These are phyloP conservation scores for Odontamblyopus lacepedii DNA, from an alignment of 2,797 vertebrate genomes.

Conservation along the genomic window DNA sequence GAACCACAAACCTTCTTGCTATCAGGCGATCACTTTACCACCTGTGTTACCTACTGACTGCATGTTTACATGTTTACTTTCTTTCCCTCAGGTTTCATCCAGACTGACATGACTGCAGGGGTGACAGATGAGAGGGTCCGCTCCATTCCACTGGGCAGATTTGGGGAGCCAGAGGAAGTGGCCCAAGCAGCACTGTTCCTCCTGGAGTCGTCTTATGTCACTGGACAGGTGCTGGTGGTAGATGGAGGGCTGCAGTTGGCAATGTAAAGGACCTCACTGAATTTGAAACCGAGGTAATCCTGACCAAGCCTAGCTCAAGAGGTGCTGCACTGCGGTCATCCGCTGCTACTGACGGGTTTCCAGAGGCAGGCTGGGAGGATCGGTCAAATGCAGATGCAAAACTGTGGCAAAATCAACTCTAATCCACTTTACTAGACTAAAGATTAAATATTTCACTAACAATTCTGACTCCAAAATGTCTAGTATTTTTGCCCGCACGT, in stretches of 20 bases:
- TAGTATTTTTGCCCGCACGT: neutral
- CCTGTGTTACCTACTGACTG: neutral
- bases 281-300: neutral
- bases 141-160: constrained; percentile 84
- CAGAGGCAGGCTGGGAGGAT: too few species aligned
- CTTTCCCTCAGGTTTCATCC: constrained; percentile 83
- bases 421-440: too few species aligned
- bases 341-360: too few species aligned
- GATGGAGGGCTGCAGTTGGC: constrained; percentile 90
- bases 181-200: constrained; percentile 88
- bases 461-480: neutral
- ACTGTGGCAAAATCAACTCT: too few species aligned
- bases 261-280: constrained; percentile 60
- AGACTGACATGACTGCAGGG: constrained; percentile 89
- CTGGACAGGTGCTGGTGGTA: constrained; percentile 88
- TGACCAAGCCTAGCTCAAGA: too few species aligned
- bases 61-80: neutral
- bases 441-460: too few species aligned
- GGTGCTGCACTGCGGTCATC: too few species aligned
- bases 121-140: constrained; percentile 74
- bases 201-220: constrained; percentile 86
- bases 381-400: too few species aligned
- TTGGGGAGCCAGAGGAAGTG: constrained; percentile 86
- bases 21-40: neutral
- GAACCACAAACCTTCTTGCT: neutral